A percentile compares a stretch with the other conserved stretches of the same genome.
Conservation (phyloP, 2,113 vertebrate genomes). For the Podilymbus podiceps region DNA sequence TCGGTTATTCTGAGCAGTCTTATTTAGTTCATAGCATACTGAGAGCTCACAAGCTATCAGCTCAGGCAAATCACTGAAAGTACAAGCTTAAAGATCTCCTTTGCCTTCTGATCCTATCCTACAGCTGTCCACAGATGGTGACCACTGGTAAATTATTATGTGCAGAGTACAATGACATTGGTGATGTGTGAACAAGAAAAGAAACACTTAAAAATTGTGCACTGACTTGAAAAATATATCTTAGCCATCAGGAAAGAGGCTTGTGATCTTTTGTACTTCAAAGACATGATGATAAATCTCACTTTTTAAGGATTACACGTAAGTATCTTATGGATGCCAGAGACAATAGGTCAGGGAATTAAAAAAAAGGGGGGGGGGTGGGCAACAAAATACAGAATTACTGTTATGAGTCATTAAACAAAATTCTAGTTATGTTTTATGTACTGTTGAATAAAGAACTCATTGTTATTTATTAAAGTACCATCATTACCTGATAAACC, state of each 20-base stretch:
- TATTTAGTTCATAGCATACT: neutral
- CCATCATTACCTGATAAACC: conserved; percentile 42
- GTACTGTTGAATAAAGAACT: conserved; percentile 65
- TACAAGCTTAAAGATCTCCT: neutral
- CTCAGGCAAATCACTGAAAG: neutral
- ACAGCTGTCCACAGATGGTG: neutral
- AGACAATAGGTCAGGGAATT: conserved; percentile 7
- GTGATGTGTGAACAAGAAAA: neutral
- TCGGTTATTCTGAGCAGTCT: neutral
- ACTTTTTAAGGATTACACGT: neutral
- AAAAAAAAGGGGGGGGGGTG: neutral
- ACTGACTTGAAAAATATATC: neutral
- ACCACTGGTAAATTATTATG: neutral
- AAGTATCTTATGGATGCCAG: neutral
- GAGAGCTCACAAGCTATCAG: neutral
- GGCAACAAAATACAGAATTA: neutral
- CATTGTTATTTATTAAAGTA: conserved; percentile 58
- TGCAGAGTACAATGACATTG: neutral
- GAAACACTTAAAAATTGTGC: neutral
- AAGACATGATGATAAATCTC: conserved; percentile 33
- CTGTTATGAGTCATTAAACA: conserved; percentile 67
- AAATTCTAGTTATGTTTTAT: conserved; percentile 74
- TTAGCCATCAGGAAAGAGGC: neutral
- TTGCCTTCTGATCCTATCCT: neutral
- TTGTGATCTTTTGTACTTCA: conserved; percentile 10